Percentiles rank a stretch among this genome's conserved stretches.
Evolutionary conservation across 2,888 invertebrate species (phyloP).

Genomic region (Andrena hattorfiana): DNA sequence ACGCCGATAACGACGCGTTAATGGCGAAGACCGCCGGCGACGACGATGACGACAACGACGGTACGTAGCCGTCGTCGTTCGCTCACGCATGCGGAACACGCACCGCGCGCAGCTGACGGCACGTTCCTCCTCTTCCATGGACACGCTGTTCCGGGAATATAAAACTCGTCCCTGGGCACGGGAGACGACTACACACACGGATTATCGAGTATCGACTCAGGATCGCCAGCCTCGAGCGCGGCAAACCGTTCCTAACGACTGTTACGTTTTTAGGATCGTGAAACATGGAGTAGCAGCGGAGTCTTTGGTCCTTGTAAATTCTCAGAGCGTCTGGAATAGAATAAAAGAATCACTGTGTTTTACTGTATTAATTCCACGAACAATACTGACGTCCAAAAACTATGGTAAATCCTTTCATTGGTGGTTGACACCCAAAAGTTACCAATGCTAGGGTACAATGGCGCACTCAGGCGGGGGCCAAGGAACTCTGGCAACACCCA

Average conservation of each 20-base stretch:
- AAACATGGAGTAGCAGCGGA: background rate
- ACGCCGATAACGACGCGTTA: slow-evolving; percentile 73
- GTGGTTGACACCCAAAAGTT: too few relatives aligned
- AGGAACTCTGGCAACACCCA: too few relatives aligned
- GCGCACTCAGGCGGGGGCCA: too few relatives aligned
- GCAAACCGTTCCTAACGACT: slow-evolving; percentile 18
- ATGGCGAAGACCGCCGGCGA: slow-evolving; percentile 64
- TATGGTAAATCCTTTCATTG: too few relatives aligned
- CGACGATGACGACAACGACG: slow-evolving; percentile 41
- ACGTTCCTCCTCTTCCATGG: slow-evolving; percentile 63
- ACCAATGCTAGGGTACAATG: too few relatives aligned
- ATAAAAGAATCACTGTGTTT: background rate
- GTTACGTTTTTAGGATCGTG: slow-evolving; percentile 13
- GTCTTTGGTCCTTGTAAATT: background rate
- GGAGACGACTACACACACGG: slow-evolving; percentile 28
- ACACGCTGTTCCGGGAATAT: slow-evolving; percentile 62
- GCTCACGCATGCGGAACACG: slow-evolving; percentile 73
- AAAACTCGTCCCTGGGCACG: slow-evolving; percentile 48
- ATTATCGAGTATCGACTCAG: slow-evolving; percentile 47
- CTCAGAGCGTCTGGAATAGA: background rate
- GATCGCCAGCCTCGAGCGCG: slow-evolving; percentile 28
- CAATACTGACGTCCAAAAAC: too few relatives aligned
- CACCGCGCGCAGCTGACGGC: slow-evolving; percentile 59
- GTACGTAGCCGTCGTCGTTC: slow-evolving; percentile 50
- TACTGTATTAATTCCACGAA: too few relatives aligned